A percentile compares a stretch with the other conserved stretches of the same genome.
Conservation (phyloP, 2,888 invertebrate species). For the Synanthedon myopaeformis region DNA sequence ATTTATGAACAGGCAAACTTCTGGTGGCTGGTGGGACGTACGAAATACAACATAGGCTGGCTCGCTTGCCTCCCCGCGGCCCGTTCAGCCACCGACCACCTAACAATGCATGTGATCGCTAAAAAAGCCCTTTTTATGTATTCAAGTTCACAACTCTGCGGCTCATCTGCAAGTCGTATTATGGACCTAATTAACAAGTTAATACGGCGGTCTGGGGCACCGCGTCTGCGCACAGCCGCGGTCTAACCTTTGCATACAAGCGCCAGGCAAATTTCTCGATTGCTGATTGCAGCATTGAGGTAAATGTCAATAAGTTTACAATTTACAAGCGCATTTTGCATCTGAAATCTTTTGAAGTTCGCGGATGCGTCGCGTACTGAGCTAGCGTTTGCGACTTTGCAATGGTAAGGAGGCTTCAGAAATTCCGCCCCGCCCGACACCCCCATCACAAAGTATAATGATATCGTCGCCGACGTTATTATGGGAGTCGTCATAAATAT, state of each 20-base stretch:
- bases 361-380: conserved; percentile 24
- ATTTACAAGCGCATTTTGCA: conserved; percentile 30
- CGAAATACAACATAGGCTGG: conserved; percentile 58
- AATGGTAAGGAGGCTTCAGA: conserved; percentile 68
- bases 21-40: conserved; percentile 66
- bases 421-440: conserved; percentile 67
- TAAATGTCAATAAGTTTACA: conserved; percentile 12
- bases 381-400: conserved; percentile 59
- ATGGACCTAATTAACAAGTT: conserved; percentile 92
- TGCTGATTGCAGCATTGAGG: neutral
- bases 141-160: conserved; percentile 75
- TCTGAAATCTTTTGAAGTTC: conserved; percentile 28
- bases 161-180: conserved; percentile 92
- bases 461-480: conserved; percentile 67
- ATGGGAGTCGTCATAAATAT: conserved; percentile 70
- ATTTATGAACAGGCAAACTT: conserved; percentile 73
- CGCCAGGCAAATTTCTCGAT: neutral
- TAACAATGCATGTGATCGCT: conserved; percentile 68
- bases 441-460: conserved; percentile 74
- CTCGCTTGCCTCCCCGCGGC: conserved; percentile 15
- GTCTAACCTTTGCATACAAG: neutral
- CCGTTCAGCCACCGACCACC: conserved; percentile 32
- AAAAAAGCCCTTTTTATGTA: conserved; percentile 76
- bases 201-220: conserved; percentile 82
- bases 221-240: conserved; percentile 60